Evolutionary conservation across 2,797 vertebrate genomes (phyloP).

Genomic region (Gila robusta): DNA sequence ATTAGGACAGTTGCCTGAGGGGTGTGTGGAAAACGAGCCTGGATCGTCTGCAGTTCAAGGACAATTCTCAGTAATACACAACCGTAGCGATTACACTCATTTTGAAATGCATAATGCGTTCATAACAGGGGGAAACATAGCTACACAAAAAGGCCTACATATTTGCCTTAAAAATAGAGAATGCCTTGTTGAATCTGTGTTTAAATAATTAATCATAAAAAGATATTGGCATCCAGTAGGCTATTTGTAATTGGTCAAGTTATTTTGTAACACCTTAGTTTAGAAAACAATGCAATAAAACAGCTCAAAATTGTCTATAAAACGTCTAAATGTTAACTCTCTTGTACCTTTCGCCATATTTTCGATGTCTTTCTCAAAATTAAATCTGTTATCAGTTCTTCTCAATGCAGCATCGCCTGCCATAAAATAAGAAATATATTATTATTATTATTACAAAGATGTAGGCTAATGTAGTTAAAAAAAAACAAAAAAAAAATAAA

Average conservation of each 20-base stretch:
- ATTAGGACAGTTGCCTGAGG: slow-evolving; percentile 81
- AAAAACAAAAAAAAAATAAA: background rate
- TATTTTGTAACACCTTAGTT: background rate
- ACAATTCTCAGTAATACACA: slow-evolving; percentile 55
- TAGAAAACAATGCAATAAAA: background rate
- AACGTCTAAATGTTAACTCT: background rate
- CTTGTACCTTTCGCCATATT: slow-evolving; percentile 93
- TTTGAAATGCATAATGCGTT: slow-evolving; percentile 36
- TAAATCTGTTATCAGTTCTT: slow-evolving; percentile 85
- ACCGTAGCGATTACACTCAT: slow-evolving; percentile 27
- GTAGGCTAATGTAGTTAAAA: background rate
- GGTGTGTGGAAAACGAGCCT: slow-evolving; percentile 61
- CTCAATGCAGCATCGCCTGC: slow-evolving; percentile 86
- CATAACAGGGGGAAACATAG: background rate
- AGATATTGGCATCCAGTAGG: background rate
- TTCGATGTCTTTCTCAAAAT: slow-evolving; percentile 89
- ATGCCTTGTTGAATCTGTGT: background rate
- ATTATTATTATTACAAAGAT: slow-evolving; percentile 33
- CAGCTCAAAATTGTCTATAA: background rate
- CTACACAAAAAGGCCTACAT: background rate
- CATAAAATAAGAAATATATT: slow-evolving; percentile 40
- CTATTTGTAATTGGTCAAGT: background rate
- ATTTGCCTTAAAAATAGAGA: background rate
- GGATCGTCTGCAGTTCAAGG: slow-evolving; percentile 61
- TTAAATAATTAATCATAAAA: background rate